These are phyloP conservation scores for Choristoneura fumiferana DNA, from an alignment of 1,140 invertebrate species.

Conservation along the genomic window DNA sequence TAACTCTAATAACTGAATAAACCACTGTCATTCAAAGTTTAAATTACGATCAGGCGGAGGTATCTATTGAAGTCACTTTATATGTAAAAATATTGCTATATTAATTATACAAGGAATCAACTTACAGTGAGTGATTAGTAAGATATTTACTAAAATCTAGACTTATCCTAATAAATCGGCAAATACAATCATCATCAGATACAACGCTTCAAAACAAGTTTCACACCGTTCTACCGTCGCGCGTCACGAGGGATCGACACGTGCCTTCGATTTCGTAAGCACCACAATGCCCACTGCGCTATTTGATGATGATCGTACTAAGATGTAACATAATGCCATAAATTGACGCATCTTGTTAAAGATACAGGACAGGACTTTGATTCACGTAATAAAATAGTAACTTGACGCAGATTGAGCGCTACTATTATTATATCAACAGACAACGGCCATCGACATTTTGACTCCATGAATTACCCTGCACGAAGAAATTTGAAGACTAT, in stretches of 20 bases:
- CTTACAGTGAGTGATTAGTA: slow-evolving; percentile 1
- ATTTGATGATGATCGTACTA: too few relatives aligned
- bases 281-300: too few relatives aligned
- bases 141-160: slow-evolving; percentile 2
- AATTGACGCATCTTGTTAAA: slow-evolving; percentile 9
- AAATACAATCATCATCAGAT: neutral
- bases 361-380: neutral
- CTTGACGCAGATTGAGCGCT: slow-evolving; percentile 41
- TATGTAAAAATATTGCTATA: neutral
- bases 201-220: too few relatives aligned
- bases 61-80: neutral
- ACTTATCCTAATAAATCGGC: slow-evolving; percentile 9
- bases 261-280: too few relatives aligned
- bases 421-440: slow-evolving; percentile 31
- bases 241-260: too few relatives aligned
- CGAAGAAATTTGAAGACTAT: slow-evolving; percentile 73
- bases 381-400: too few relatives aligned
- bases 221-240: too few relatives aligned
- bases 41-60: slow-evolving; percentile 3
- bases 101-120: neutral
- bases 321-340: neutral
- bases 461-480: slow-evolving; percentile 65
- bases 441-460: slow-evolving; percentile 26
- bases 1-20: too few relatives aligned
- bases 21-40: neutral